phyloP scores from a whole-genome alignment of 1,140 invertebrate species.

The Saccostrea cuccullata region DNA sequence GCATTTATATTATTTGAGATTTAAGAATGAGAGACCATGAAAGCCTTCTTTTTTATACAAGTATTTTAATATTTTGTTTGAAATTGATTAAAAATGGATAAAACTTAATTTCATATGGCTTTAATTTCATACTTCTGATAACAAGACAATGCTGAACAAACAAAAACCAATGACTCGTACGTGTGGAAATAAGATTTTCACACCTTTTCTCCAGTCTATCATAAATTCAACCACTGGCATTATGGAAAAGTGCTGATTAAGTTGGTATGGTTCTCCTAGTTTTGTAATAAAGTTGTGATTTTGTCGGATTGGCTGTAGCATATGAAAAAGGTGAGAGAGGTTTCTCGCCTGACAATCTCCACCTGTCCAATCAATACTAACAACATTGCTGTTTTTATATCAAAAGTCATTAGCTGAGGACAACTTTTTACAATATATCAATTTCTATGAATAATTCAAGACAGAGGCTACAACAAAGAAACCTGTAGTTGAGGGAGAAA shows the following conservation, averaged over 20 bases:
- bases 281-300: slow-evolving; percentile 20
- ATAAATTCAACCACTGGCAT: not conserved
- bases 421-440: slow-evolving; percentile 36
- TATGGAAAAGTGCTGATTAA: slow-evolving; percentile 20
- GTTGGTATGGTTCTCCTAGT: not conserved
- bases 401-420: slow-evolving; percentile 33
- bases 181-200: not conserved
- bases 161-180: not conserved
- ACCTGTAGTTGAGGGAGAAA: not conserved
- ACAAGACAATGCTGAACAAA: not conserved
- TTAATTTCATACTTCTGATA: no score
- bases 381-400: slow-evolving; percentile 25
- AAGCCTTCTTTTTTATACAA: no score
- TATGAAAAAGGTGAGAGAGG: slow-evolving; percentile 6
- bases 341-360: slow-evolving; percentile 5
- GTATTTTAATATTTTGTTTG: no score
- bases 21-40: no score
- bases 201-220: not conserved
- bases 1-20: no score
- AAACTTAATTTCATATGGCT: no score
- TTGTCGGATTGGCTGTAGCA: slow-evolving; percentile 13
- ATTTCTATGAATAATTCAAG: slow-evolving; percentile 37
- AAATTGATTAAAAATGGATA: no score
- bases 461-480: slow-evolving; percentile 7
- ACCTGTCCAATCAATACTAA: slow-evolving; percentile 26